Conservation (phyloP, 1,140 invertebrate species). For the Heliconius eleuchia region DNA sequence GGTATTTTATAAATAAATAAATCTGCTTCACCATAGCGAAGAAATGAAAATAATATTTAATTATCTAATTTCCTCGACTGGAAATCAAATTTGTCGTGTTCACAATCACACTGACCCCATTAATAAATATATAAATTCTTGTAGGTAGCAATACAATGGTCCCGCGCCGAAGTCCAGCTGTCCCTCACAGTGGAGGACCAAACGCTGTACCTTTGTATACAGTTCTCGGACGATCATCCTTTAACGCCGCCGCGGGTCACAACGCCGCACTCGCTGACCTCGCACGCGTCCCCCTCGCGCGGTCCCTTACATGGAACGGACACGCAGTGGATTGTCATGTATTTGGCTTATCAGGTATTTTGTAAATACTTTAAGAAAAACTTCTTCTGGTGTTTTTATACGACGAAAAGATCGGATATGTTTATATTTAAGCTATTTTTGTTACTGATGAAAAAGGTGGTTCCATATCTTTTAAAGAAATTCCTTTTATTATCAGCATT, state of each 20-base stretch:
- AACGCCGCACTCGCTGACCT: background rate
- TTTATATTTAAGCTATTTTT: no score
- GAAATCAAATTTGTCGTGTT: no score
- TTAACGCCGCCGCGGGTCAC: slow-evolving; percentile 44
- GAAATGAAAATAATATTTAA: no score
- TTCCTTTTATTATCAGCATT: no score
- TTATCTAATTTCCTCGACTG: no score
- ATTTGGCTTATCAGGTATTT: slow-evolving; percentile 51
- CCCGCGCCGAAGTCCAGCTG: slow-evolving; percentile 42
- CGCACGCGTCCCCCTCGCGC: slow-evolving; percentile 22
- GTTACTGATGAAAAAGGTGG: no score
- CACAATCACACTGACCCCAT: no score
- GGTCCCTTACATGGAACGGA: slow-evolving; percentile 12
- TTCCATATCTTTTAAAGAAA: no score
- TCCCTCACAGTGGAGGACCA: slow-evolving; percentile 46
- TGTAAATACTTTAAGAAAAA: background rate
- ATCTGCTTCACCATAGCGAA: no score
- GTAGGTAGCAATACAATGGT: slow-evolving; percentile 37
- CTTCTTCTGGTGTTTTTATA: background rate
- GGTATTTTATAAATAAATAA: no score
- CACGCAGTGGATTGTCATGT: slow-evolving; percentile 49
- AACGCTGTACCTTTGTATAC: slow-evolving; percentile 43
- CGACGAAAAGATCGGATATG: background rate
- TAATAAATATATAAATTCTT: no score
- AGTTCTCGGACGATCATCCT: slow-evolving; percentile 49